Evolutionary conservation across 1,140 invertebrate genomes (phyloP).

Genomic region (Drosophila persimilis): DNA sequence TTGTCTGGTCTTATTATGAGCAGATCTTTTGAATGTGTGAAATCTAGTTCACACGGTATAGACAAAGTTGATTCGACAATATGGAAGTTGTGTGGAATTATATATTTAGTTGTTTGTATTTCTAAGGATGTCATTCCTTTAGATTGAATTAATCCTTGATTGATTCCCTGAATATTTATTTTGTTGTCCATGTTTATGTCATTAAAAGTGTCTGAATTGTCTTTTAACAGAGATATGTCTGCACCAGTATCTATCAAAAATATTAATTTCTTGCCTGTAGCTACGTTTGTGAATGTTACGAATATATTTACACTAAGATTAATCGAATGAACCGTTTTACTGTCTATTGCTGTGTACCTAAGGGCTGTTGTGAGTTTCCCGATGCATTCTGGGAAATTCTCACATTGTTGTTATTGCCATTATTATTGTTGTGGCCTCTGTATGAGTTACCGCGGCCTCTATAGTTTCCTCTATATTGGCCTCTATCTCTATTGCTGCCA

Average conservation of each 20-base stretch:
- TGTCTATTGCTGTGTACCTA: background rate
- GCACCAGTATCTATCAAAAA: too few species aligned
- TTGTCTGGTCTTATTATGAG: conserved; percentile 15
- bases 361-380: too few species aligned
- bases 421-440: too few species aligned
- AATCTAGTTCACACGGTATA: conserved; percentile 15
- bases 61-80: conserved; percentile 4
- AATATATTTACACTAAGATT: conserved; percentile 11
- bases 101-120: conserved; percentile 12
- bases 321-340: background rate
- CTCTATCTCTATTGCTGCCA: background rate
- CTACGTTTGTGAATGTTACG: conserved; percentile 10
- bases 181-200: background rate
- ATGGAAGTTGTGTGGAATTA: conserved; percentile 11
- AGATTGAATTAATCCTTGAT: too few species aligned
- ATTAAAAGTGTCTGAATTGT: background rate
- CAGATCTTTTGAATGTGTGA: background rate
- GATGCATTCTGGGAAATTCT: too few species aligned
- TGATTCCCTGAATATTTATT: background rate
- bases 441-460: conserved; percentile 10
- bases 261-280: too few species aligned
- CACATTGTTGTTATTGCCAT: too few species aligned
- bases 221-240: too few species aligned
- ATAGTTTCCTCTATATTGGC: conserved; percentile 10
- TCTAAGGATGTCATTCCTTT: background rate